Evolutionary conservation across 2,797 vertebrate genomes (phyloP).

Genomic region (Lagorchestes hirsutus): DNA sequence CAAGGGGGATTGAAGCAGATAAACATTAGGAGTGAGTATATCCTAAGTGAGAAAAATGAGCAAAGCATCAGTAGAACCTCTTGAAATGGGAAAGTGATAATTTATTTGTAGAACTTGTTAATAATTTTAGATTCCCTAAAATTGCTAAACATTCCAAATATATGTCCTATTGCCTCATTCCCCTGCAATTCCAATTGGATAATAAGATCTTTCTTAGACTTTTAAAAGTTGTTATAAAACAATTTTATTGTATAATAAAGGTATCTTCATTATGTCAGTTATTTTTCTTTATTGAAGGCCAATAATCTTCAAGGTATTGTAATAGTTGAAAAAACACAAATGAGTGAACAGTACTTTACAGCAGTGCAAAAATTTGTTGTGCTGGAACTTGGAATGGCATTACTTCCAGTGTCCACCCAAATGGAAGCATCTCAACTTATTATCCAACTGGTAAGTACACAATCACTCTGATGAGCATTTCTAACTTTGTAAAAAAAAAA

Average conservation of each 20-base stretch:
- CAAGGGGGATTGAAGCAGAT: background rate
- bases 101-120: background rate
- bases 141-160: background rate
- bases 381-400: conserved; percentile 92
- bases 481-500: background rate
- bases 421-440: conserved; percentile 92
- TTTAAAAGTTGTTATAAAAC: conserved; percentile 28
- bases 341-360: conserved; percentile 92
- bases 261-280: background rate
- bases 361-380: conserved; percentile 92
- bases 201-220: conserved; percentile 40
- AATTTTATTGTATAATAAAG: background rate
- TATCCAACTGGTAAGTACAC: conserved; percentile 89
- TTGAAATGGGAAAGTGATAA: background rate
- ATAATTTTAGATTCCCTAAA: background rate
- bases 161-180: background rate
- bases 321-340: conserved; percentile 90
- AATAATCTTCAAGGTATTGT: conserved; percentile 88
- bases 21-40: background rate
- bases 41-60: background rate
- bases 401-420: conserved; percentile 91
- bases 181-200: background rate
- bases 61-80: background rate
- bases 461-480: background rate
- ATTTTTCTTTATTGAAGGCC: conserved; percentile 82